A percentile compares a stretch with the other conserved stretches of the same genome.
Conservation (phyloP, 1,140 invertebrate species). For the Drosophila bocqueti region DNA sequence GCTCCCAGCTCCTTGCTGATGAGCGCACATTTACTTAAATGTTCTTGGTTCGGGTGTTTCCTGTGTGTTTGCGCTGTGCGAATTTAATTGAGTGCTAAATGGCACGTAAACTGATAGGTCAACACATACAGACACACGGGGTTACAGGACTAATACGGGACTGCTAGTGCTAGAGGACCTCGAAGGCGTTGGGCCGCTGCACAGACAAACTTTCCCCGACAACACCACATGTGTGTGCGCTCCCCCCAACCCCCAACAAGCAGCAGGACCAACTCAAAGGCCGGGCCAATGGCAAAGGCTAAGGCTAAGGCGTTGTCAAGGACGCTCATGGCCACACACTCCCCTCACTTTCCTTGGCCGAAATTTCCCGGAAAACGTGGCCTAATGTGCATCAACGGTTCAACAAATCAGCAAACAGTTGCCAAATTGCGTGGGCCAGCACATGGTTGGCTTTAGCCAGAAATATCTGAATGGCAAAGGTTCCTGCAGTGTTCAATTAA, state of each 20-base stretch:
- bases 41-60: constrained; percentile 51
- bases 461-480: neutral
- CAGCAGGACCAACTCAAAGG: constrained; percentile 15
- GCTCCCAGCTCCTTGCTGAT: constrained; percentile 54
- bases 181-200: constrained; percentile 38
- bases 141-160: constrained; percentile 3
- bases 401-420: constrained; percentile 51
- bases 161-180: neutral
- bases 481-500: constrained; percentile 54
- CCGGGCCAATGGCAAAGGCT: constrained; percentile 17
- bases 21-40: constrained; percentile 78
- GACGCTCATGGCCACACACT: constrained; percentile 36
- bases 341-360: neutral
- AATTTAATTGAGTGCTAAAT: constrained; percentile 85
- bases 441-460: neutral
- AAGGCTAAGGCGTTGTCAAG: constrained; percentile 64
- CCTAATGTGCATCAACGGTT: constrained; percentile 65
- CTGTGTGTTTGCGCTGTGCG: constrained; percentile 65
- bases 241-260: neutral
- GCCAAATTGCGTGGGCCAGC: constrained; percentile 54
- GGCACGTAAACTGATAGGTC: constrained; percentile 83
- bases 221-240: constrained; percentile 19
- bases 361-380: constrained; percentile 27
- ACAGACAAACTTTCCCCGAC: constrained; percentile 60
- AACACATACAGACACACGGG: constrained; percentile 56